phyloP scores from a whole-genome alignment of 2,113 vertebrate genomes.

The Aspidoscelis tigris region DNA sequence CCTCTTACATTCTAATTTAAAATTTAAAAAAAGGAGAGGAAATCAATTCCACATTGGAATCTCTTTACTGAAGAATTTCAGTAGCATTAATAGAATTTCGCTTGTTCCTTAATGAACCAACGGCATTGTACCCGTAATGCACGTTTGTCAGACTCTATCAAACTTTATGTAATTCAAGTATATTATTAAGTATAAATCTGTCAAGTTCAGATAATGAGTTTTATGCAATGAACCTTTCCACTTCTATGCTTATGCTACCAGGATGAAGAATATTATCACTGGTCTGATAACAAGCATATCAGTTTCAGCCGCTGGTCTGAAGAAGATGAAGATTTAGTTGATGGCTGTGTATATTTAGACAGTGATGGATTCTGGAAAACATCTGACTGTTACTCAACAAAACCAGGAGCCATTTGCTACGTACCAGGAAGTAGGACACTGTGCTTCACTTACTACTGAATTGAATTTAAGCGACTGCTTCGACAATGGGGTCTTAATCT shows the following conservation, averaged over 20 bases:
- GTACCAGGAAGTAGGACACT: conserved; percentile 79
- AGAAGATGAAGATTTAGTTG: conserved; percentile 70
- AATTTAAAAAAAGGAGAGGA: no score
- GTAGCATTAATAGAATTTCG: neutral
- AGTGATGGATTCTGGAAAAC: conserved; percentile 94
- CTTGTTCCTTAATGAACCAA: neutral
- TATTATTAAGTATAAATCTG: no score
- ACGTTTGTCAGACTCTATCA: no score
- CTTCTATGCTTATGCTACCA: conserved; percentile 57
- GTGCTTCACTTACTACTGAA: conserved; percentile 5
- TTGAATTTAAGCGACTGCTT: neutral
- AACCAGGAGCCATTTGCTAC: conserved; percentile 89
- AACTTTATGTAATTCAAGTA: no score
- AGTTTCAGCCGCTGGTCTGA: conserved; percentile 89
- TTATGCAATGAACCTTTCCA: neutral
- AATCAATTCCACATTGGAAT: no score
- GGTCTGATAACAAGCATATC: conserved; percentile 88
- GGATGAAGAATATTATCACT: conserved; percentile 88
- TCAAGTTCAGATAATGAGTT: neutral
- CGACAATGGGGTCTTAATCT: conserved; percentile 5
- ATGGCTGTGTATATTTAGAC: conserved; percentile 88
- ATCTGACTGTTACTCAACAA: conserved; percentile 79
- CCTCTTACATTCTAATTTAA: no score
- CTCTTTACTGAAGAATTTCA: neutral
- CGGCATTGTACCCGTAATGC: neutral